Evolutionary conservation across 2,113 vertebrate genomes (phyloP).

Genomic region (Phocoena sinus): DNA sequence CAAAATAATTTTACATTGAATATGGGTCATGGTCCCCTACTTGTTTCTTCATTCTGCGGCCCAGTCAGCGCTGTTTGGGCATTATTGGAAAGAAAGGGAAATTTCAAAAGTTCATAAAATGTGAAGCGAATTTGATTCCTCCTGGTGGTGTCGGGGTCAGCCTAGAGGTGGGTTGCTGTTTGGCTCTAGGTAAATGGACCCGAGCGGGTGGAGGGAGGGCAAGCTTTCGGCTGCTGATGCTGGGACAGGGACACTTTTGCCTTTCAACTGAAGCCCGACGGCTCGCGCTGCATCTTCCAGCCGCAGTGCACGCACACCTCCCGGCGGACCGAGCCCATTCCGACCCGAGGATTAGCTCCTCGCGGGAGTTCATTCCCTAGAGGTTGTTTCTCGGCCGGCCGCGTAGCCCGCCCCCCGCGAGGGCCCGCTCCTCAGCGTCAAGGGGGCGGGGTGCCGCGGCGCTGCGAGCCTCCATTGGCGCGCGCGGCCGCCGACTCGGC

Average conservation of each 20-base stretch:
- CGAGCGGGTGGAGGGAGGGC: background rate
- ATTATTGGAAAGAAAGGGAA: background rate
- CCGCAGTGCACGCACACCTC: background rate
- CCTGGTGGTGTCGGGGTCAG: background rate
- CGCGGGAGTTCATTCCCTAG: background rate
- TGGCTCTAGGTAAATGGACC: background rate
- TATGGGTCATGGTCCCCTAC: background rate
- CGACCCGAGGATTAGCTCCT: background rate
- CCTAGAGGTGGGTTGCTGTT: background rate
- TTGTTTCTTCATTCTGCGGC: background rate
- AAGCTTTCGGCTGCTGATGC: background rate
- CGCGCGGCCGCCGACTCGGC: background rate
- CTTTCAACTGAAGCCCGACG: background rate
- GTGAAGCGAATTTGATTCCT: background rate
- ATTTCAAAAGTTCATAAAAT: background rate
- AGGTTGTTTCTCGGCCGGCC: background rate
- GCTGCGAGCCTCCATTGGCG: background rate
- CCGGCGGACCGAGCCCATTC: background rate
- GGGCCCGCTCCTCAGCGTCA: background rate
- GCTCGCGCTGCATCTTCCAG: background rate
- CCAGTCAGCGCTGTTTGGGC: background rate
- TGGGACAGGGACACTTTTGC: background rate
- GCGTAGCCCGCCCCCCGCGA: background rate
- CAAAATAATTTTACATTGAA: slow-evolving; percentile 42
- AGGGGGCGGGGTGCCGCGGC: background rate